Base-by-base conservation (phyloP, 2,113 vertebrate genomes). In the Tauraco erythrolophus region DNA sequence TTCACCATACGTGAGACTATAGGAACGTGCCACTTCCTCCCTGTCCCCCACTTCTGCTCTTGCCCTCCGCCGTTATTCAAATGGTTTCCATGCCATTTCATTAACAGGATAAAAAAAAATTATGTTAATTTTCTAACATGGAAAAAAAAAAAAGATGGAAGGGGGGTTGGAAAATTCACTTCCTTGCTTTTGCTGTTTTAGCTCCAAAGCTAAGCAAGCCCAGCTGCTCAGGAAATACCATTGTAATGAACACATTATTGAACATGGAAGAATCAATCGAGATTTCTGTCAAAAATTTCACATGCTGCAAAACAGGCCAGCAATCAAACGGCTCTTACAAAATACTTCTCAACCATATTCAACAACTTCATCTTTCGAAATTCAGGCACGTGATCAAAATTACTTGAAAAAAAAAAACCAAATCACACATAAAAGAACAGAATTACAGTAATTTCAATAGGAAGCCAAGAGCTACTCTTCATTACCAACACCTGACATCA, bases 141-240 rank as follows among this genome's bases (percentile, higher is more conserved):
- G 19, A 66, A 64, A 92, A 90, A 10, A 57, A 5, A 62, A 27
- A 17, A 3, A 5, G 17, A 60, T 6, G 37, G 1, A 2, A 4
- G 0, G 3, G 37, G 78, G 45, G 46, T 2, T 92, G 94, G 92
- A 96, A 98, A 97, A 96, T 83, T 89, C 53, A 82, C 81, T 97
- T 98, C 96, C 96, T 97, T 94, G 92, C 83, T 91, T 94, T 83
- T 88, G 58, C 96, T 90, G 88, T 85, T 95, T 80, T 77, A 91
- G 92, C 88, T 94, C 76, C 95, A 77, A 83, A 92, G 96, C 95
- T 98, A 98, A 98, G 97, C 94, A 96, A 94, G 89, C 77, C 97
- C 98, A 98, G 98, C 98, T 98, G 98, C 97, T 96, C 97, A 98
- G 98, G 98, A 98, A 98, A 98, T 98, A 94, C 98, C 98, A 97